A percentile compares a stretch with the other conserved stretches of the same genome.
Evolutionary conservation across 2,797 vertebrate genomes (phyloP).

Genomic region (Poecilia gillii): DNA sequence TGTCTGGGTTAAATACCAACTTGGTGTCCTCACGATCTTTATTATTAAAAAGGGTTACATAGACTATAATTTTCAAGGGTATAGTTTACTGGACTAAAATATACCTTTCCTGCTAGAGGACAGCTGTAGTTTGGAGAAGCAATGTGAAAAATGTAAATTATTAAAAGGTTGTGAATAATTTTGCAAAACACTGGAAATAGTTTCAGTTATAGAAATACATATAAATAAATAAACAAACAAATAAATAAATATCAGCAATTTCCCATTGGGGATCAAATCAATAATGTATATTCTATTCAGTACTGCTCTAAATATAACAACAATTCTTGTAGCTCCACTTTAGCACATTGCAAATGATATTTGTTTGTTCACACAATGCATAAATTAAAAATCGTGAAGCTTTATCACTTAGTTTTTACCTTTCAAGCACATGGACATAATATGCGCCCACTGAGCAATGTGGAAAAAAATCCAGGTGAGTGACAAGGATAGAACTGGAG

Average conservation of each 20-base stretch:
- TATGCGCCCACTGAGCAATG: slow-evolving; percentile 3
- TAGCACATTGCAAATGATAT: slow-evolving; percentile 25
- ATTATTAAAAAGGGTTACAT: slow-evolving; percentile 35
- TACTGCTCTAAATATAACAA: too few species aligned
- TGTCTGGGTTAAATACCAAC: slow-evolving; percentile 38
- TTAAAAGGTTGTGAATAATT: not conserved
- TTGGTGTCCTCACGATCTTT: slow-evolving; percentile 28
- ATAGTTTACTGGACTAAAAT: slow-evolving; percentile 27
- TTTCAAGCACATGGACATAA: slow-evolving; percentile 10
- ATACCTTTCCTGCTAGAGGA: slow-evolving; percentile 20
- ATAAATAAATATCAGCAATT: too few species aligned
- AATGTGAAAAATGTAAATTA: not conserved
- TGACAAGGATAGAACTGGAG: slow-evolving; percentile 6
- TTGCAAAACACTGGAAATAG: not conserved
- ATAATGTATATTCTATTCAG: too few species aligned
- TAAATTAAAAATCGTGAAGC: not conserved
- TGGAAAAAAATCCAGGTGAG: slow-evolving; percentile 1
- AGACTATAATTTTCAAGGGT: slow-evolving; percentile 6
- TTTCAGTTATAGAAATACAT: not conserved
- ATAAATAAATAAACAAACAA: not conserved
- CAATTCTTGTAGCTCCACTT: not conserved
- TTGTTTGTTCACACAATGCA: slow-evolving; percentile 3
- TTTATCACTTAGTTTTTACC: slow-evolving; percentile 26
- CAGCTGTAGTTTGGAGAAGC: not conserved
- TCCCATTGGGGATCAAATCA: too few species aligned